Conservation (phyloP, 2,888 invertebrate genomes). For the Acleris literana region DNA sequence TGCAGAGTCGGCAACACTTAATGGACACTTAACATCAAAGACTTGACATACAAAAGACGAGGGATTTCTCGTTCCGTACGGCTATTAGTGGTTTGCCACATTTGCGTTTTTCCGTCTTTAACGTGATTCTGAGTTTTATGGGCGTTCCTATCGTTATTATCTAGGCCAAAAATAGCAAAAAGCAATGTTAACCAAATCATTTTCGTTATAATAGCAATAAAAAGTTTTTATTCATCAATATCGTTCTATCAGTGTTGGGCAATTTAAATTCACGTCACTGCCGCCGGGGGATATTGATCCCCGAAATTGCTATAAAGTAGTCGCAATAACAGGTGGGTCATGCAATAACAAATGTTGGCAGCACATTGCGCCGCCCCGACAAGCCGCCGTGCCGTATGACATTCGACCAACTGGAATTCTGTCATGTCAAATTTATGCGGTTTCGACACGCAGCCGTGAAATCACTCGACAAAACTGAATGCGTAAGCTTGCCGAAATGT, state of each 20-base stretch:
- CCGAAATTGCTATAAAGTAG: conserved; percentile 26
- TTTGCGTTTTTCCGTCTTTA: conserved; percentile 30
- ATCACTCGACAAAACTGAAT: conserved; percentile 48
- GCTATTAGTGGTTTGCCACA: conserved; percentile 30
- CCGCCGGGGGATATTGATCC: conserved; percentile 17
- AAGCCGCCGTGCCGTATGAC: conserved; percentile 38
- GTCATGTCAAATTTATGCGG: conserved; percentile 56
- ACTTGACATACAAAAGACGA: conserved; percentile 6
- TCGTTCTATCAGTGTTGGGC: no score
- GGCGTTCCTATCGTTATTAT: conserved; percentile 19
- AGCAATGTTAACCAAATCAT: no score
- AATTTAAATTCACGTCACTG: background rate
- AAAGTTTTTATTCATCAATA: no score
- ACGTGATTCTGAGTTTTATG: conserved; percentile 22
- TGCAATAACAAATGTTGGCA: conserved; percentile 52
- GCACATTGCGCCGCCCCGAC: conserved; percentile 44
- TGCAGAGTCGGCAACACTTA: conserved; percentile 3
- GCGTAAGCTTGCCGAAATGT: conserved; percentile 55
- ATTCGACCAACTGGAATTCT: conserved; percentile 59
- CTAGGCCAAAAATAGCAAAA: conserved; percentile 1
- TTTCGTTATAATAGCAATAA: no score
- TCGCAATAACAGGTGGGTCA: conserved; percentile 45
- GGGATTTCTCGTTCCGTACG: conserved; percentile 15
- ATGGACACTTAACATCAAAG: conserved; percentile 8
- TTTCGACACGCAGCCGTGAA: conserved; percentile 52